These are phyloP conservation scores for Rynchops niger DNA, from an alignment of 2,113 vertebrate species.

Conservation along the genomic window DNA sequence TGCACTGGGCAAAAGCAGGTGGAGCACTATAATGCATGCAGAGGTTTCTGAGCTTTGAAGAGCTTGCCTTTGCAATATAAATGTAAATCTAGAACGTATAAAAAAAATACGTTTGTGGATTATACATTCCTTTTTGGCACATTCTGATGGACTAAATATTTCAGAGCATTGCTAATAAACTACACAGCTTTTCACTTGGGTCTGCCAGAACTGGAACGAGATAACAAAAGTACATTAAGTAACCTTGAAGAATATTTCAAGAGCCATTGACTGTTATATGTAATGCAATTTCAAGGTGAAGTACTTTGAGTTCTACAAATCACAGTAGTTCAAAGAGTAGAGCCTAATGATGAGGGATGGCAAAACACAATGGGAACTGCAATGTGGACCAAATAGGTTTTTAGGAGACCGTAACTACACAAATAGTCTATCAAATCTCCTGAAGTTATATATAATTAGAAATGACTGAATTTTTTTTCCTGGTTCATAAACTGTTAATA, in stretches of 20 bases:
- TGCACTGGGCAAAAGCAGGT: neutral
- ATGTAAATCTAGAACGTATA: neutral
- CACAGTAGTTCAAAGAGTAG: neutral
- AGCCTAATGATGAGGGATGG: neutral
- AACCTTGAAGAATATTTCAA: slow-evolving; percentile 10
- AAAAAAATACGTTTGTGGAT: neutral
- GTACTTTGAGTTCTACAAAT: neutral
- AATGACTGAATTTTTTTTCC: neutral
- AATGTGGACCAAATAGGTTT: neutral
- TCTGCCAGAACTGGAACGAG: neutral
- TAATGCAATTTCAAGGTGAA: neutral
- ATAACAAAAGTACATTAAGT: neutral
- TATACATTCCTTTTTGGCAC: neutral
- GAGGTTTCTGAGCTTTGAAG: neutral
- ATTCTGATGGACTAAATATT: neutral
- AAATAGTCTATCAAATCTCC: neutral
- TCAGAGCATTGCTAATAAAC: neutral
- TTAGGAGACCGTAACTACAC: neutral
- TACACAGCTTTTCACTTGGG: neutral
- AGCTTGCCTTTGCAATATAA: slow-evolving; percentile 2
- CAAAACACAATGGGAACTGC: neutral
- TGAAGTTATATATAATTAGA: neutral
- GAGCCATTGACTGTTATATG: neutral
- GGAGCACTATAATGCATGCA: neutral
- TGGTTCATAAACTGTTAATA: neutral